These are phyloP conservation scores for Drosophila anceps DNA, from an alignment of 2,888 invertebrate genomes.

Conservation along the genomic window DNA sequence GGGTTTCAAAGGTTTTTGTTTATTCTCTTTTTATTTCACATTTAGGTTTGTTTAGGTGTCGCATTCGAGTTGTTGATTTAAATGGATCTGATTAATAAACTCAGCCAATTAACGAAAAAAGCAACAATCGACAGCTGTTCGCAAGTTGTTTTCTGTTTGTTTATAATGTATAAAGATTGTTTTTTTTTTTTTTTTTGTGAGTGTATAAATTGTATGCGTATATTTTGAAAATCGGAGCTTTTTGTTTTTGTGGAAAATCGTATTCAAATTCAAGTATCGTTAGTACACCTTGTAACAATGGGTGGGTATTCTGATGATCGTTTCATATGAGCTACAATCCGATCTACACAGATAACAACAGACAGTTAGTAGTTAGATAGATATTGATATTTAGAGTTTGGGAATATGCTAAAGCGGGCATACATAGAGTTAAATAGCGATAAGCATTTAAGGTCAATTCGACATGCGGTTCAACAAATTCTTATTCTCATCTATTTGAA, in stretches of 20 bases:
- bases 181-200: slow-evolving; percentile 9
- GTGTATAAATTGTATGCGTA: slow-evolving; percentile 52
- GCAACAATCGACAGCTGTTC: slow-evolving; percentile 11
- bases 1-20: slow-evolving; percentile 8
- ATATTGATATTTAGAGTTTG: slow-evolving; percentile 12
- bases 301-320: slow-evolving; percentile 62
- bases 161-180: neutral
- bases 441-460: slow-evolving; percentile 53
- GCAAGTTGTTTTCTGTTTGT: neutral
- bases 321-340: slow-evolving; percentile 16
- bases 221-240: slow-evolving; percentile 67
- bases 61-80: neutral
- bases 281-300: slow-evolving; percentile 50
- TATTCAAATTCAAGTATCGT: slow-evolving; percentile 43
- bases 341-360: slow-evolving; percentile 37
- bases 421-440: slow-evolving; percentile 28
- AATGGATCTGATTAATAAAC: slow-evolving; percentile 19
- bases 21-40: slow-evolving; percentile 1
- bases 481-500: slow-evolving; percentile 38
- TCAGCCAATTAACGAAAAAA: slow-evolving; percentile 20
- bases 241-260: slow-evolving; percentile 67
- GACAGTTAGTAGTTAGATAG: slow-evolving; percentile 6
- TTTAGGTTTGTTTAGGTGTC: slow-evolving; percentile 33
- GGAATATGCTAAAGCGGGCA: slow-evolving; percentile 44
- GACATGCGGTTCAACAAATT: slow-evolving; percentile 39